Evolutionary conservation across 2,797 vertebrate genomes (phyloP), one percentile per base, ranked within the genome.

Genomic region (Australoheros facetus): DNA sequence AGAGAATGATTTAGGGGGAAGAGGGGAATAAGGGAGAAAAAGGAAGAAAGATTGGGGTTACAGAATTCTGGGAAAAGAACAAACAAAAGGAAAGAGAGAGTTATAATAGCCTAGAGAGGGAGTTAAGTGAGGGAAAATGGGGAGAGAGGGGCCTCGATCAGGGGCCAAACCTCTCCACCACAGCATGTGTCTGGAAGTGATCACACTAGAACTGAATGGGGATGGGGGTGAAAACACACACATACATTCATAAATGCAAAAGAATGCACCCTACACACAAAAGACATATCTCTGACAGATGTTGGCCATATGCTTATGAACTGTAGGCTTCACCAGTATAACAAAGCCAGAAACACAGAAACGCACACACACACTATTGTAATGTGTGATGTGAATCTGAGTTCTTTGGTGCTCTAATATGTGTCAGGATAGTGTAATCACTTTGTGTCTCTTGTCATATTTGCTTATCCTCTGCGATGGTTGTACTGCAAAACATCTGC

Each of bases 181-280:
- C 86, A 79, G 42, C 75, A 30, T 74, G 74, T 30, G 83, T 91
- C 92, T 94, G 93, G 92, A 93, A 94, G 73, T 89, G 85, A 93
- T 94, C 91, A 92, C 78, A 69, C 51, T 77, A 30, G 32, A 66
- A 59, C 81, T 86, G 69, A 82, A 85, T 79, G 72, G 26, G 75
- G 56, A 77, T 78, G 66, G 77, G 64, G 77, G 16, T 30, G 37
- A 73, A 82, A 71, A 81, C 45, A 69, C 56, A 59, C 73, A 73
- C 56, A 72, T 30, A 80, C 75, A 77, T 58, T 62, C 79, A 83
- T n/a, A 69, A 75, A 87, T 72, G 26, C 78, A 59, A 14, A 88
- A 81, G 82, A 91, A 90, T 77, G 72, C 56, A 79, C 55, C 62
- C 69, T 34, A 54, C 60, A 79, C 70, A 86, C 55, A 88, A 82